Conservation (phyloP, 2,113 vertebrate genomes). For the Sylvietta virens region DNA sequence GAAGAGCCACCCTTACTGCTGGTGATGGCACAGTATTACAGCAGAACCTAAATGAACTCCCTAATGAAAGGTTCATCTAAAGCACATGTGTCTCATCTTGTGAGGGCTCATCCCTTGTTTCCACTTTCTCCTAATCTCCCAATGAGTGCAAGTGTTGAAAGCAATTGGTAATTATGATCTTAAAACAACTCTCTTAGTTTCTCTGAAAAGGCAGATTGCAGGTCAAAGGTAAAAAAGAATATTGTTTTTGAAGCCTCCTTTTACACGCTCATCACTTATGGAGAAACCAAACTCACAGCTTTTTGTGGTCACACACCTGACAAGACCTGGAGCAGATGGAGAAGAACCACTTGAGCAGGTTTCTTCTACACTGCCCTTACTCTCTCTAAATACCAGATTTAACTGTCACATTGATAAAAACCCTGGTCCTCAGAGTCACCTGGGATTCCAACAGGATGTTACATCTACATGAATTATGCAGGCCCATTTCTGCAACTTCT, state of each 20-base stretch:
- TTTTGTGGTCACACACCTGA: neutral
- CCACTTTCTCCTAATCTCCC: neutral
- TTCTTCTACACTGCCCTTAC: neutral
- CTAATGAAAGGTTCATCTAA: neutral
- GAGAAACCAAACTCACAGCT: neutral
- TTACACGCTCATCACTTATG: neutral
- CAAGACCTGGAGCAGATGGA: neutral
- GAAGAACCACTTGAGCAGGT: neutral
- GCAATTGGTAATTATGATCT: neutral
- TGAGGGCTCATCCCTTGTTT: neutral
- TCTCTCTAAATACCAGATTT: neutral
- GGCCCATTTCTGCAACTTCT: neutral
- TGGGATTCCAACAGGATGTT: neutral
- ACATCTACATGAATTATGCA: rapidly evolving
- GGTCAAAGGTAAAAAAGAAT: neutral
- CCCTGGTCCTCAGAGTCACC: neutral
- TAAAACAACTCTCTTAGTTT: neutral
- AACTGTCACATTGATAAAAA: neutral
- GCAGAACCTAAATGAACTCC: neutral
- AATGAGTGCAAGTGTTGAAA: neutral
- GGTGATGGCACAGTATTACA: neutral
- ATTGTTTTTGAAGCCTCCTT: neutral
- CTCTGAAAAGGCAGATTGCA: neutral
- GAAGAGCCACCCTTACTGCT: neutral
- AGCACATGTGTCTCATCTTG: neutral